Percentiles rank a stretch among this genome's conserved stretches.
Conservation (phyloP, 2,888 invertebrate genomes). For the Actias luna region DNA sequence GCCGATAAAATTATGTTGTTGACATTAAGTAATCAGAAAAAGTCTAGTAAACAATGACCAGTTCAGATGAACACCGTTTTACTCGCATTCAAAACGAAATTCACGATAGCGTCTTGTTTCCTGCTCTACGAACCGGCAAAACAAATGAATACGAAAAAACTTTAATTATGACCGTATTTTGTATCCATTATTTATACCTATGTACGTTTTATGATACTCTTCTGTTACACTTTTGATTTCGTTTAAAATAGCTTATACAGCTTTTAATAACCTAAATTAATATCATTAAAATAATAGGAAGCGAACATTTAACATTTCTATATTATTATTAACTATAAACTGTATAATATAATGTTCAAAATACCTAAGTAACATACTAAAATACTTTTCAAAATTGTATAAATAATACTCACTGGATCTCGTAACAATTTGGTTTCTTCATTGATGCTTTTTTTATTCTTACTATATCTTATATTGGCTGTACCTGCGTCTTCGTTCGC, state of each 20-base stretch:
- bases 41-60: constrained; percentile 25
- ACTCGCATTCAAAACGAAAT: constrained; percentile 48
- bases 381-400: no score
- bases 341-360: no score
- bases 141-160: constrained; percentile 45
- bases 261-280: neutral
- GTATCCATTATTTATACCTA: constrained; percentile 1
- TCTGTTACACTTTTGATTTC: constrained; percentile 17
- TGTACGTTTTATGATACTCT: constrained; percentile 10
- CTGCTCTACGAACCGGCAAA: constrained; percentile 44
- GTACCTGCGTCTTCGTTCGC: no score
- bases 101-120: constrained; percentile 59
- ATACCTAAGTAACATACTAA: no score
- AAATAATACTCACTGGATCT: no score
- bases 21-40: neutral
- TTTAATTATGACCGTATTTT: constrained; percentile 41
- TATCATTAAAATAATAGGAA: no score
- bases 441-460: no score
- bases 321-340: no score
- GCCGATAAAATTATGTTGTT: neutral
- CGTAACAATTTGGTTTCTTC: no score
- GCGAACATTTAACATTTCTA: no score
- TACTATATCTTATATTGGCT: no score
- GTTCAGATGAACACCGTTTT: constrained; percentile 24
- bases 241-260: neutral